Evolutionary conservation across 2,113 vertebrate species (phyloP).

Genomic region (Uria lomvia): DNA sequence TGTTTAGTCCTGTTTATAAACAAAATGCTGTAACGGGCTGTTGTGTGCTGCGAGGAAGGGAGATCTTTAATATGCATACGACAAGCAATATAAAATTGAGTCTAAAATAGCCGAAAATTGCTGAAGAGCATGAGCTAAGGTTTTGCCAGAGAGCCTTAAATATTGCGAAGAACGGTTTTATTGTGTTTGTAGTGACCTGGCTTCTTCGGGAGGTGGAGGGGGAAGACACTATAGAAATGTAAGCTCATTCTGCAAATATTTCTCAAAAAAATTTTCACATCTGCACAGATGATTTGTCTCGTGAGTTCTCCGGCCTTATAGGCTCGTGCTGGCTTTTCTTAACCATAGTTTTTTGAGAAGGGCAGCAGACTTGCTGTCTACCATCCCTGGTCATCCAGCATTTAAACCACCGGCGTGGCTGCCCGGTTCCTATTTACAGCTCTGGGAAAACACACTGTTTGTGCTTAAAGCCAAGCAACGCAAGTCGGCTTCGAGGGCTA

Average conservation of each 20-base stretch:
- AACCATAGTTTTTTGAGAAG: not conserved
- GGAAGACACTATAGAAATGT: not conserved
- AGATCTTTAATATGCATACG: not conserved
- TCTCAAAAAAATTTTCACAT: not conserved
- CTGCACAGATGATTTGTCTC: not conserved
- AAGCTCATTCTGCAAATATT: not conserved
- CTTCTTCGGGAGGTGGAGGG: not conserved
- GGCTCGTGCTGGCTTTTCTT: not conserved
- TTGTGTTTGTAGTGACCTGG: accelerated
- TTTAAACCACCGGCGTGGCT: not conserved
- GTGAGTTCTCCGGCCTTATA: not conserved
- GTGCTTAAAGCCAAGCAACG: slow-evolving; percentile 13
- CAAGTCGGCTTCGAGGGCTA: not conserved
- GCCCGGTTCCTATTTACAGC: slow-evolving; percentile 40
- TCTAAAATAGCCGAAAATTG: not conserved
- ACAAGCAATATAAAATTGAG: not conserved
- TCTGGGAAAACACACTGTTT: not conserved
- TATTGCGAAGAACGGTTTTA: not conserved
- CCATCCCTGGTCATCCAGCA: not conserved
- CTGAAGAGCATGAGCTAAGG: not conserved
- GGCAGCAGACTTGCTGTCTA: slow-evolving; percentile 29
- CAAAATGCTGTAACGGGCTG: not conserved
- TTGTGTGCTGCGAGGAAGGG: not conserved
- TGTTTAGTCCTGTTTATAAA: not conserved
- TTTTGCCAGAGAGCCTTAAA: not conserved